Base-by-base conservation (phyloP, 2,113 vertebrate species). In the Pelecanus crispus region DNA sequence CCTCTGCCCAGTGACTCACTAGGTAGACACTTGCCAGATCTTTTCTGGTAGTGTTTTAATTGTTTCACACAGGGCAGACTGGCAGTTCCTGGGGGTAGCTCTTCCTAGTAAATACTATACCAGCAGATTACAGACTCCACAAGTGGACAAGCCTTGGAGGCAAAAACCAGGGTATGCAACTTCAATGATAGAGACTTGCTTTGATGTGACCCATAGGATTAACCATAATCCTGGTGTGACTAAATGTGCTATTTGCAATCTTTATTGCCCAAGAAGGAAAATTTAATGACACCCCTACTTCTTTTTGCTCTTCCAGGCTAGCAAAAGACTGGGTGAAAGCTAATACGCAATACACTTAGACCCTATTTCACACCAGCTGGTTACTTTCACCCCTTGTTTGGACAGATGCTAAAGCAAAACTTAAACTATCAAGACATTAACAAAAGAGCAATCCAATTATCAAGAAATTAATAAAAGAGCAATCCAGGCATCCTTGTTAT, bases 191-290 rank as follows among this genome's bases (percentile, higher is more conserved):
- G 49, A 63, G 56, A 56, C 63, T 73, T 58, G 42, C 88, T 94
- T 36, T 81, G 74, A 95, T 73, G 80, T 79, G 79, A 91, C 75
- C 61, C 78, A 56, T 7, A 79, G 72, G 61, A 95, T 97, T 96
- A 94, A 28, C 82, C 3, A 4, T 55, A 94, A 92, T 85, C 89
- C 92, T 50, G n/a, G 42, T 71, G 49, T 77, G 91, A 95, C 94
- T 95, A 90, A 92, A n/a, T 71, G 53, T 34, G 78, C 77, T 93
- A 92, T 53, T 83, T 88, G 32, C 14, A 1, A 92, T 47, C 44
- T 82, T 87, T 58, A 71, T 3, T 86, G 89, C 24, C 66, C 67
- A 84, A 47, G 81, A 94, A 95, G 56, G 53, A 86, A 96, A 81
- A 88, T 32, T 32, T 88, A 81, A 94, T 56, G 82, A 78, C 22